These are phyloP conservation scores for Notiomystis cincta DNA, from an alignment of 2,113 vertebrate species.

Conservation along the genomic window DNA sequence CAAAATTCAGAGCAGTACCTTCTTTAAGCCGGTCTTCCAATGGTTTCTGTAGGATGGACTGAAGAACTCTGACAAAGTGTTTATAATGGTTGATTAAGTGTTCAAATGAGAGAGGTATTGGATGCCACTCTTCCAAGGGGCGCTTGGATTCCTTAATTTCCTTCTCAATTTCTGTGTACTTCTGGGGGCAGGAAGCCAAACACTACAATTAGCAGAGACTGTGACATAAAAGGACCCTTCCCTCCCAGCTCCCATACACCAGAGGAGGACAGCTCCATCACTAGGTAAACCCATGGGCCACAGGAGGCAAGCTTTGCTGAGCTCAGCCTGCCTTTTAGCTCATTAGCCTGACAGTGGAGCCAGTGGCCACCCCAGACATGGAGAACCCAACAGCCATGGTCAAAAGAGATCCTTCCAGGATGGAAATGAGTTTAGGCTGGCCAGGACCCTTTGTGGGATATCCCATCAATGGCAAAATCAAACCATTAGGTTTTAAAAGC, in stretches of 20 bases:
- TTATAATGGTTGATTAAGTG: conserved; percentile 62
- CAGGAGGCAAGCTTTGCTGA: not conserved
- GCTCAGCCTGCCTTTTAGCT: not conserved
- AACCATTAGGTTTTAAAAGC: not conserved
- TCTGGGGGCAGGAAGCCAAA: conserved; percentile 21
- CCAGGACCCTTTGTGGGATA: not conserved
- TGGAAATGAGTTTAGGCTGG: not conserved
- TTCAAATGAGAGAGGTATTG: conserved; percentile 59
- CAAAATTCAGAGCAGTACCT: conserved; percentile 35
- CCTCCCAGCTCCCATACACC: not conserved
- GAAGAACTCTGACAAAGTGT: conserved; percentile 26
- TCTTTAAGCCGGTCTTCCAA: conserved; percentile 60
- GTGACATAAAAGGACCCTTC: not conserved
- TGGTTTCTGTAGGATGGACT: conserved; percentile 52
- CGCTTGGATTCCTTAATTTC: conserved; percentile 37
- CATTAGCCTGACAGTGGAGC: not conserved
- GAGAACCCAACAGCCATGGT: not conserved
- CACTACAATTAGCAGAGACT: not conserved
- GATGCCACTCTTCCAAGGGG: conserved; percentile 56
- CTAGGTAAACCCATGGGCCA: not conserved
- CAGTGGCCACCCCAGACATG: not conserved
- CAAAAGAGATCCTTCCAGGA: not conserved
- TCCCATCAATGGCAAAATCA: not conserved
- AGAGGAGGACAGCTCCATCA: not conserved
- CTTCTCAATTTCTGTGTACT: conserved; percentile 11